A percentile compares a stretch with the other conserved stretches of the same genome.
These are phyloP conservation scores for Cossypha heuglini DNA, from an alignment of 2,797 vertebrate species.

Conservation along the genomic window DNA sequence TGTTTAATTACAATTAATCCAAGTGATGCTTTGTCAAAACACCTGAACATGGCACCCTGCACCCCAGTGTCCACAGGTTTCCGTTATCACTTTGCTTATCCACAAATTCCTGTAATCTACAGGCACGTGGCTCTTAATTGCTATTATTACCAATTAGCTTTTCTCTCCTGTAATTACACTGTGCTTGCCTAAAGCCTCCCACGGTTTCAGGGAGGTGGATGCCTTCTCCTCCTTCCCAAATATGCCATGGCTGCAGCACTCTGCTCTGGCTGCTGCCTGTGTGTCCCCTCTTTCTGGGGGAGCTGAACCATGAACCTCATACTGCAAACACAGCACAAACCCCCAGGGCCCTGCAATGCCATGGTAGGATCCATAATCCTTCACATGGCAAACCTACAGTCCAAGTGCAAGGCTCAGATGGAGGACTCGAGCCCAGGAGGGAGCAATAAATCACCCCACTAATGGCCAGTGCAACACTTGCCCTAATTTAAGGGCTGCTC, in stretches of 20 bases:
- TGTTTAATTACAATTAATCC: slow-evolving; percentile 26
- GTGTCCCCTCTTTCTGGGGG: background rate
- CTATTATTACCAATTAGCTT: slow-evolving; percentile 61
- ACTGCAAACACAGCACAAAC: rapidly evolving
- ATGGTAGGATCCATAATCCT: background rate
- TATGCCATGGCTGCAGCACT: background rate
- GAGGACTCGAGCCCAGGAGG: background rate
- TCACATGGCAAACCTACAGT: rapidly evolving
- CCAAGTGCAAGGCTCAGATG: rapidly evolving
- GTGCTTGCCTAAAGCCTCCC: background rate
- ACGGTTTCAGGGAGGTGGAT: background rate
- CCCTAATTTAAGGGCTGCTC: background rate
- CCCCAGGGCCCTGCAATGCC: background rate
- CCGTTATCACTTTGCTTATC: background rate
- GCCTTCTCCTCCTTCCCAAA: background rate
- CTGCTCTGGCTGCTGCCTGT: rapidly evolving
- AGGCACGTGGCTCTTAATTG: slow-evolving; percentile 27
- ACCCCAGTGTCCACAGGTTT: background rate
- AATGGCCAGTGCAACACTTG: background rate
- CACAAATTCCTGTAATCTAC: slow-evolving; percentile 34
- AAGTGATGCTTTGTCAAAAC: slow-evolving; percentile 36
- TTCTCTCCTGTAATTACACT: slow-evolving; percentile 44
- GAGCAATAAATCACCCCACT: background rate
- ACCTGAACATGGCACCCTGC: background rate
- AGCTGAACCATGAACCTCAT: background rate